Evolutionary conservation across 2,888 invertebrate species (phyloP), one percentile per base, ranked within the genome.

Genomic region (Brachynemurus nebulosus): DNA sequence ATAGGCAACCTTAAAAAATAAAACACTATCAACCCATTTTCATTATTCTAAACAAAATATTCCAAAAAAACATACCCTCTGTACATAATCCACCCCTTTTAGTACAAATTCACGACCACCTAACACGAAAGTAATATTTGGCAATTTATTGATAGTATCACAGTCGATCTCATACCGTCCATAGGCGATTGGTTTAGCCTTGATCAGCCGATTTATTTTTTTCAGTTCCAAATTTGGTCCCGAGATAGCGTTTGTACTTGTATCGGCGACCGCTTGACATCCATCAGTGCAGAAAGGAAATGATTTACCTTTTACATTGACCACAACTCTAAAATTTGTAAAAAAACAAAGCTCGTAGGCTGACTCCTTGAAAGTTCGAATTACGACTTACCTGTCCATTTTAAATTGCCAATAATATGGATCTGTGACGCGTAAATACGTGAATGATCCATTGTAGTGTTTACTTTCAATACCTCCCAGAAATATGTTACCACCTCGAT

Each of bases 391-490:
- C 76, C 67, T 68, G 53, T 81, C 78, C 71, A 83, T 73, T 47
- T 68, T 62, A 59, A 85, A 75, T 56, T 78, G 72, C 83, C 83
- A 85, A 57, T 78, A 79, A 6, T 68, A 71, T 51, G 72, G 61
- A 40, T 65, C 61, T 38, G 71, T 69, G 1, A 83, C 74, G 6
- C 71, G 67, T 1, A 78, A 57, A 55, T 74, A 79, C 21, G 71
- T 74, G 53, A 83, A 71, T 51, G 70, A 62, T 12, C 75, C 77
- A 43, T 68, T 69, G 56, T 78, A 76, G 54, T 79, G 71, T 40
- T 69, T 66, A 1, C 74, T 64, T 54, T 81, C 80, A 44, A 72
- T 71, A 23, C 74, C 78, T 45, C 83, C 83, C 9, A 75, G 62
- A 51, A 72, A 65, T 11, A 76, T 55, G 55, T 69, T 71, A 1